Evolutionary conservation across 2,888 invertebrate species (phyloP).

Genomic region (Anoncus sp.): DNA sequence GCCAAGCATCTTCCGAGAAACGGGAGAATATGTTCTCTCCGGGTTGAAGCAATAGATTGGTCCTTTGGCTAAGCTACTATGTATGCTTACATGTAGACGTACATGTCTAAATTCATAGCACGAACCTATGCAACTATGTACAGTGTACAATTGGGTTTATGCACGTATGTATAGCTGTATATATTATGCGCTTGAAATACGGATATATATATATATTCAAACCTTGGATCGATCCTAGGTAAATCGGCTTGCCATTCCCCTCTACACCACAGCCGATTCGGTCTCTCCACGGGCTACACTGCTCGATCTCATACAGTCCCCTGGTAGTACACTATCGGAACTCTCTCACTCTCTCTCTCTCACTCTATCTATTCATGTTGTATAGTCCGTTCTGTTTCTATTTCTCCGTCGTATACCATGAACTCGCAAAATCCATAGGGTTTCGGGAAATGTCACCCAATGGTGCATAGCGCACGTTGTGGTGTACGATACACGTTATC

Average conservation of each 20-base stretch:
- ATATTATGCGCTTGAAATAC: constrained; percentile 18
- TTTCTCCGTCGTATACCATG: neutral
- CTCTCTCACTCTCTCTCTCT: neutral
- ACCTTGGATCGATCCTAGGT: constrained; percentile 39
- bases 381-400: neutral
- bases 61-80: constrained; percentile 33
- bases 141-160: constrained; percentile 11
- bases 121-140: constrained; percentile 25
- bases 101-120: constrained; percentile 43
- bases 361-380: neutral
- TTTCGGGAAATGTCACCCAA: constrained; percentile 14
- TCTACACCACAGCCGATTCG: constrained; percentile 33
- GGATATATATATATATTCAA: constrained; percentile 23
- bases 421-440: constrained; percentile 17
- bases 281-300: constrained; percentile 26
- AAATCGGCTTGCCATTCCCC: constrained; percentile 32
- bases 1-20: constrained; percentile 48
- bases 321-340: neutral
- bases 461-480: constrained; percentile 26
- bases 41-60: constrained; percentile 37
- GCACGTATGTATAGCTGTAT: constrained; percentile 11
- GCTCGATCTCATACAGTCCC: constrained; percentile 12
- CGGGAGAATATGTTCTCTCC: constrained; percentile 35
- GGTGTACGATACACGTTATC: constrained; percentile 29
- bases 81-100: constrained; percentile 45